Conservation (phyloP, 2,888 invertebrate species). For the Apamea monoglypha region DNA sequence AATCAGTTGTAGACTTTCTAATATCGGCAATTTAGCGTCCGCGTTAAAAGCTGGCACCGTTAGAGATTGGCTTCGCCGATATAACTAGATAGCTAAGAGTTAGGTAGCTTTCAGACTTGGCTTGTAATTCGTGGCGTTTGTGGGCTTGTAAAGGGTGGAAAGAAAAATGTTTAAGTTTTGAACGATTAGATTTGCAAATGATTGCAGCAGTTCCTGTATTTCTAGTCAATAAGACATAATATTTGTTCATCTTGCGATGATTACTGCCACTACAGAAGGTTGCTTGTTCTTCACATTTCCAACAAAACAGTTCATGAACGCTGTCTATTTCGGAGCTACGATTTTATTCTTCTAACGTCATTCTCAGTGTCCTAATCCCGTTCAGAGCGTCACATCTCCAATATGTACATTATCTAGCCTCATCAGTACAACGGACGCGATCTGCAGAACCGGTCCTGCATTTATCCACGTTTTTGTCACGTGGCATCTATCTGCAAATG, state of each 20-base stretch:
- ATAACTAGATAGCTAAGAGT: slow-evolving; percentile 33
- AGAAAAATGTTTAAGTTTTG: background rate
- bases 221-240: background rate
- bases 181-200: background rate
- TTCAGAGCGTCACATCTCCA: background rate
- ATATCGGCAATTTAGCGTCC: slow-evolving; percentile 52
- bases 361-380: background rate
- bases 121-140: background rate
- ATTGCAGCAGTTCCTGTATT: background rate
- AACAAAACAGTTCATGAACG: background rate
- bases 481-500: slow-evolving; percentile 30
- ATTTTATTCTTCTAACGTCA: background rate
- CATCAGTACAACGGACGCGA: slow-evolving; percentile 15
- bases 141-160: background rate
- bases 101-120: slow-evolving; percentile 38
- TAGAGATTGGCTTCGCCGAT: slow-evolving; percentile 60
- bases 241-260: background rate
- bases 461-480: slow-evolving; percentile 51
- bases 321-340: background rate
- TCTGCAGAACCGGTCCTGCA: slow-evolving; percentile 50
- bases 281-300: background rate
- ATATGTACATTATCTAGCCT: slow-evolving; percentile 33
- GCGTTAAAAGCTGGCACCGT: slow-evolving; percentile 63
- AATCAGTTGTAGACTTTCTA: slow-evolving; percentile 60
- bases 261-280: background rate